Base-by-base conservation (phyloP, 1,140 invertebrate genomes). In the Pseudomyrmex flavicornis region DNA sequence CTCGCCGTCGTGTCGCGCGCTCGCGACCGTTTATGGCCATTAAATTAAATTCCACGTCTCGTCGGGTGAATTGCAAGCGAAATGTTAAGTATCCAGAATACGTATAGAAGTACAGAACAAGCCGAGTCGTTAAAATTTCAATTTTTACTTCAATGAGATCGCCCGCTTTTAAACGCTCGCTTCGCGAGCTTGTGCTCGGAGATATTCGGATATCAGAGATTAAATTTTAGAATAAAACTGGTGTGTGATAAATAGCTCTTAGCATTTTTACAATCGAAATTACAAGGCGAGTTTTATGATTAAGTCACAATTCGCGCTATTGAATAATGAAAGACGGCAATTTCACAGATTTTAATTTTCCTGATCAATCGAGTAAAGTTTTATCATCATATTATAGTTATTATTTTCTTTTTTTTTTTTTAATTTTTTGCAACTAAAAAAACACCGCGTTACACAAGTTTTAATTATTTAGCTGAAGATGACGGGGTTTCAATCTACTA, bases 11-110 rank as follows among this genome's bases (percentile, higher is more conserved):
- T 69, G 76, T 89, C 83, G 83, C 76, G 69, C 77, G 52, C 63
- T 83, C 59, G 75, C 75, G 72, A 75, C 85, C 87, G 87, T 89
- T 89, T 89, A 89, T 82, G 77, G 87, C 85, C 73, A 87, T 89
- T 87, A 89, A 89, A 89, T 89, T 85, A 85, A 89, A 89, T 89
- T 89, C 88, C 88, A 85, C 76, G 73, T 84, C 79, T 35, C 63
- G 87, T 87, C 85, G 65, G 59, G 46, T 75, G 52, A 59, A 13
- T 48, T 58, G 61, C 59, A 58, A 12, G 52, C 72, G 22, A 26
- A 46, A n/a, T 15, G 48, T n/a, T 52, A n/a, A 15, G 0, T 10
- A 26, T 8, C 70, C 54, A 72, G 65, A 85, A 87, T 50, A 70
- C 80, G 12, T 13, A 35, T 20, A 7, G 15, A 10, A 44, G 2